Conservation (phyloP, 1,140 invertebrate species). For the Drosophila kohkoa region DNA sequence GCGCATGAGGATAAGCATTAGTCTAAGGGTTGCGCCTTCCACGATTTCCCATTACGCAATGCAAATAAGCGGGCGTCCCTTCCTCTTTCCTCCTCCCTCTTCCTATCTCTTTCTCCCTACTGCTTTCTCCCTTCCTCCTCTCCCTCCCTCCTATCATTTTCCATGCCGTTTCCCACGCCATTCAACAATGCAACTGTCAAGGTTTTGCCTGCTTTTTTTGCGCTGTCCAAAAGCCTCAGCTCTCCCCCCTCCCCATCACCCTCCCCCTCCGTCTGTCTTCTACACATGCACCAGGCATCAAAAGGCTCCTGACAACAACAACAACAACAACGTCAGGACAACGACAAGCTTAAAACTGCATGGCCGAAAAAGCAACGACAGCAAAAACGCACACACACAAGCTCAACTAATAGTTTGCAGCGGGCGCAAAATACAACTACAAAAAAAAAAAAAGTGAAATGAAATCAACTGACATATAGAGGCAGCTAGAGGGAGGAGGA, state of each 20-base stretch:
- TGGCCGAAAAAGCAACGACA: constrained; percentile 36
- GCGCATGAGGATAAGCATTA: constrained; percentile 28
- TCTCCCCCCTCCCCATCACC: not conserved
- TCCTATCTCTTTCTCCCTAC: not conserved
- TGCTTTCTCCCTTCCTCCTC: not conserved
- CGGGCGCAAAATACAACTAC: not conserved
- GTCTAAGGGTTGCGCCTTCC: constrained; percentile 23
- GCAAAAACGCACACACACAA: constrained; percentile 42
- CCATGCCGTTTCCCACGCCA: constrained; percentile 38
- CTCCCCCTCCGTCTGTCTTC: not conserved
- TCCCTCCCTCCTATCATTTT: not conserved
- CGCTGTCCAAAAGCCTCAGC: constrained; percentile 8
- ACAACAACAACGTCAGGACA: constrained; percentile 14
- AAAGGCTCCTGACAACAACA: constrained; percentile 40
- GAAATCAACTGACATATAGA: constrained; percentile 82
- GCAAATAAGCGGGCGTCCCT: constrained; percentile 60
- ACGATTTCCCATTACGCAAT: constrained; percentile 74
- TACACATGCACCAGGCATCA: constrained; percentile 51
- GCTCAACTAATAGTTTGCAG: constrained; percentile 72
- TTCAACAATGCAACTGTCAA: constrained; percentile 78
- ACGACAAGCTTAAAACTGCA: constrained; percentile 48
- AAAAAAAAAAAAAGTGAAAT: constrained; percentile 69
- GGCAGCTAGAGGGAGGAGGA: constrained; percentile 2
- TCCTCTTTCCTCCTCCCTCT: not conserved
- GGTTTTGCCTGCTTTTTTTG: constrained; percentile 58